These are phyloP conservation scores for Lamellibrachia satsuma DNA, from an alignment of 2,888 invertebrate species.

Conservation along the genomic window DNA sequence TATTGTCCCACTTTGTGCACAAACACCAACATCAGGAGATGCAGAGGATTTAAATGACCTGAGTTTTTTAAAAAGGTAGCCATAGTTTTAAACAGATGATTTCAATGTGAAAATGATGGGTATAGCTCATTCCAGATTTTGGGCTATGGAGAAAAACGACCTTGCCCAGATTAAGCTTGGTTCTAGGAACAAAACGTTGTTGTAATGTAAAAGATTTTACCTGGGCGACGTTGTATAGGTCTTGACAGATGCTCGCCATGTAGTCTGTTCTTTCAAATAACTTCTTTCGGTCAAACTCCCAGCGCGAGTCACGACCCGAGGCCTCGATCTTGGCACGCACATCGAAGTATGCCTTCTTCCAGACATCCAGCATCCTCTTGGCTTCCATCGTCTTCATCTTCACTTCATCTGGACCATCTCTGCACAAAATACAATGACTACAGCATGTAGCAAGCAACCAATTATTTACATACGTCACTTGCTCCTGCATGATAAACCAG, in stretches of 20 bases:
- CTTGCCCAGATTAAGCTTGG: too few relatives aligned
- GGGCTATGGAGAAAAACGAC: too few relatives aligned
- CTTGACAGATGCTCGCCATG: slow-evolving; percentile 80
- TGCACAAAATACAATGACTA: neutral
- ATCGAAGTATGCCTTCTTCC: slow-evolving; percentile 70
- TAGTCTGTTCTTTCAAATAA: slow-evolving; percentile 88
- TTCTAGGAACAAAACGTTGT: too few relatives aligned
- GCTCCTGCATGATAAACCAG: neutral
- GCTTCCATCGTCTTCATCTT: slow-evolving; percentile 71
- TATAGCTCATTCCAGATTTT: too few relatives aligned
- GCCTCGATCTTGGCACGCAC: slow-evolving; percentile 83
- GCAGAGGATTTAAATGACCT: too few relatives aligned
- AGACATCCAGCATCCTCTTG: slow-evolving; percentile 76
- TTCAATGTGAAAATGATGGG: too few relatives aligned
- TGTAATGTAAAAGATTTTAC: slow-evolving; percentile 63
- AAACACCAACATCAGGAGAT: too few relatives aligned
- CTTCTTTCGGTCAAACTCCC: slow-evolving; percentile 88
- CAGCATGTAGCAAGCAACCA: neutral
- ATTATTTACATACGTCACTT: neutral
- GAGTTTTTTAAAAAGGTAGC: too few relatives aligned
- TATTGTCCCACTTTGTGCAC: too few relatives aligned
- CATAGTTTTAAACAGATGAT: too few relatives aligned
- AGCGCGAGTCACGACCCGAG: slow-evolving; percentile 83
- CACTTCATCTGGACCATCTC: slow-evolving; percentile 59
- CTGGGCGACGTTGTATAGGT: slow-evolving; percentile 81